Evolutionary conservation across 2,113 vertebrate species (phyloP).

Genomic region (Butorides virescens): DNA sequence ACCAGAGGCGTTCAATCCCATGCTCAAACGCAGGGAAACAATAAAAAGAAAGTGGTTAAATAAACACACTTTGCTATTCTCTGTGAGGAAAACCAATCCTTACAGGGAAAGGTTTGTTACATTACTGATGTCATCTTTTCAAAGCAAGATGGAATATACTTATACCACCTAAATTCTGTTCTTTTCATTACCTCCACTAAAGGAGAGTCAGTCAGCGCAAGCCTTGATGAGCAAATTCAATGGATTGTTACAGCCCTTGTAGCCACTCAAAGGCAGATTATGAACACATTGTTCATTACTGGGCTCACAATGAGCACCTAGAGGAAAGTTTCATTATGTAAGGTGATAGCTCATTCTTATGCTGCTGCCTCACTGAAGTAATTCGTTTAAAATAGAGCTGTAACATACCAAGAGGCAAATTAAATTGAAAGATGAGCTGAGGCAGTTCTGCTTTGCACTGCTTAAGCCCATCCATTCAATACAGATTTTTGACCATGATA

Average conservation of each 20-base stretch:
- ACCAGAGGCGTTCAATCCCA: neutral
- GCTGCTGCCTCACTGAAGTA: neutral
- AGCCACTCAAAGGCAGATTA: neutral
- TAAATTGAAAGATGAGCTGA: neutral
- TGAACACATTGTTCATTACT: neutral
- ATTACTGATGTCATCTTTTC: neutral
- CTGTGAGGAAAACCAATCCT: neutral
- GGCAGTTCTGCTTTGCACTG: neutral
- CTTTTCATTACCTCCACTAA: neutral
- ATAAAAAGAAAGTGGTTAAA: neutral
- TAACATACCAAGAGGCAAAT: neutral
- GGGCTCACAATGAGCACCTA: constrained; percentile 8
- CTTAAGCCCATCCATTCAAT: neutral
- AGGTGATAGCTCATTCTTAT: neutral
- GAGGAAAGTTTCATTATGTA: constrained; percentile 28
- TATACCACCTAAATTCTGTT: neutral
- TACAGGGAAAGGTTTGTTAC: neutral
- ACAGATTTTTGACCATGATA: neutral
- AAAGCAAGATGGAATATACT: neutral
- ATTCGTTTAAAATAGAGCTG: neutral
- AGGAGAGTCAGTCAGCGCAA: neutral
- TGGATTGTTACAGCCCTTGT: neutral
- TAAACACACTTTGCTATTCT: neutral
- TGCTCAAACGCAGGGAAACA: neutral
- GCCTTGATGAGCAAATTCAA: neutral